These are phyloP conservation scores for Metopia argyrocephala DNA, from an alignment of 2,888 invertebrate species.

Conservation along the genomic window DNA sequence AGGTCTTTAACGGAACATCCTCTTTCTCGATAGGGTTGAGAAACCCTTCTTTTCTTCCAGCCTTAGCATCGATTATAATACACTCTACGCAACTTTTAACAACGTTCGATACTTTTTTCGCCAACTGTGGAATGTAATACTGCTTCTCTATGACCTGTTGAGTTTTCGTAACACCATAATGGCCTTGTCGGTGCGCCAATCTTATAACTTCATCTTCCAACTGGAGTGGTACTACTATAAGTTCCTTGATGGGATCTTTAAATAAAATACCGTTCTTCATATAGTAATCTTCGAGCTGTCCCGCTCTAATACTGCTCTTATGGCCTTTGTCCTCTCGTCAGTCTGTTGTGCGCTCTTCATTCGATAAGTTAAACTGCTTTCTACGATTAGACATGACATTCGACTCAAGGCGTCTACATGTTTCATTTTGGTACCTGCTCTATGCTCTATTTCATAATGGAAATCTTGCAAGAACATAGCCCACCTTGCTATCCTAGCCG, in stretches of 20 bases:
- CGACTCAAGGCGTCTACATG: slow-evolving; percentile 52
- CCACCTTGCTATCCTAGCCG: slow-evolving; percentile 66
- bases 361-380: slow-evolving; percentile 32
- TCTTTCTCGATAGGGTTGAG: slow-evolving; percentile 12
- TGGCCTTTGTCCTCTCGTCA: too few species aligned
- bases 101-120: not conserved
- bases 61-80: slow-evolving; percentile 1
- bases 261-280: slow-evolving; percentile 6
- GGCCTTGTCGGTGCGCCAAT: not conserved
- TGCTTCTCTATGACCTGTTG: not conserved
- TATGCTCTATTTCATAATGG: slow-evolving; percentile 62
- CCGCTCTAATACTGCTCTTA: slow-evolving; percentile 22
- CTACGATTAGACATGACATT: slow-evolving; percentile 27
- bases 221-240: too few species aligned
- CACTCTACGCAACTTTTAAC: not conserved
- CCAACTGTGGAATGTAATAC: not conserved
- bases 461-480: slow-evolving; percentile 65
- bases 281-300: slow-evolving; percentile 38
- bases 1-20: not conserved
- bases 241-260: too few species aligned
- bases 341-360: too few species aligned
- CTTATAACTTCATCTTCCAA: not conserved
- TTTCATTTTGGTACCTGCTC: slow-evolving; percentile 42
- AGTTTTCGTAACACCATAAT: not conserved
- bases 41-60: slow-evolving; percentile 4